Conservation (phyloP, 2,797 vertebrate genomes). For the Fringilla coelebs region DNA sequence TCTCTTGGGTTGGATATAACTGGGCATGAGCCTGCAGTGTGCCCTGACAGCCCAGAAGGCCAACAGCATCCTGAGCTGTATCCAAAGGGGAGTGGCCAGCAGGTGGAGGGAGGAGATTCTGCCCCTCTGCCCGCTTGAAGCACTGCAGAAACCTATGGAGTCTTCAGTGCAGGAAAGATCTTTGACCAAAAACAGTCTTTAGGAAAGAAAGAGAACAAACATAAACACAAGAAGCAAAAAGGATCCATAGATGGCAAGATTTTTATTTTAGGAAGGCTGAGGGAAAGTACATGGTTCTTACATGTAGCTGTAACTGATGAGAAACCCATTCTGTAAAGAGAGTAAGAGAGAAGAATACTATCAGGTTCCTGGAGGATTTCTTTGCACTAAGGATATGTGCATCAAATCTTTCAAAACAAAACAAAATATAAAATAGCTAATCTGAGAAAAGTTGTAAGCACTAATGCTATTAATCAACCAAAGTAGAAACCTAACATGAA, state of each 20-base stretch:
- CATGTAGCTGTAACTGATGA: not conserved
- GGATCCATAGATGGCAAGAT: not conserved
- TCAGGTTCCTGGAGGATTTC: not conserved
- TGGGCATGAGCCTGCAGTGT: not conserved
- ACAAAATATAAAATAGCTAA: not conserved
- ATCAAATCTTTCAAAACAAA: not conserved
- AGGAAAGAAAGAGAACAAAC: not conserved
- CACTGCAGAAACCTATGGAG: not conserved
- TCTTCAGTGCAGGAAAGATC: not conserved
- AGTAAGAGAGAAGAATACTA: not conserved
- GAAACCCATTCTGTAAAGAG: not conserved
- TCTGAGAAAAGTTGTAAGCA: not conserved
- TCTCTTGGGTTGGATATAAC: not conserved
- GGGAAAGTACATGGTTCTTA: not conserved
- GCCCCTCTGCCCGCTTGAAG: not conserved
- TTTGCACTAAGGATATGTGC: not conserved
- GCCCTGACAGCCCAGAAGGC: not conserved
- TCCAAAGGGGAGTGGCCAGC: not conserved
- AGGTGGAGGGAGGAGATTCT: not conserved
- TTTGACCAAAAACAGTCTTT: not conserved
- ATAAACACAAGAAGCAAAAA: not conserved
- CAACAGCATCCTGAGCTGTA: not conserved
- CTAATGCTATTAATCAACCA: not conserved
- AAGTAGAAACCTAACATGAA: not conserved
- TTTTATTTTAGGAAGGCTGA: constrained; percentile 10